These are phyloP conservation scores for Phania funesta DNA, from an alignment of 2,888 invertebrate species.

Conservation along the genomic window DNA sequence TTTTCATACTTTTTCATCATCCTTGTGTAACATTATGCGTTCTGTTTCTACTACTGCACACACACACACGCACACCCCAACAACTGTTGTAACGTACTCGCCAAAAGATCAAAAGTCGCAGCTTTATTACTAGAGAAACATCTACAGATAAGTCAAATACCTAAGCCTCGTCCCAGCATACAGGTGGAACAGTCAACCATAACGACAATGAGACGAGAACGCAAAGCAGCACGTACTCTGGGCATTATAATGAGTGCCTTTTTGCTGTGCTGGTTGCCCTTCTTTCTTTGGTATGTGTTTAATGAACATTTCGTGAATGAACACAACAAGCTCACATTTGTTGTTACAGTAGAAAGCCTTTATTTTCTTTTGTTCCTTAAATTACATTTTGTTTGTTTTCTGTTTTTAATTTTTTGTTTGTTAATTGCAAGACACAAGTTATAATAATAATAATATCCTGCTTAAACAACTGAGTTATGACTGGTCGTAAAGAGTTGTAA, in stretches of 20 bases:
- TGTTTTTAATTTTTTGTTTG: background rate
- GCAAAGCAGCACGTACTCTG: slow-evolving; percentile 95
- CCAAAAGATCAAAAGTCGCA: slow-evolving; percentile 90
- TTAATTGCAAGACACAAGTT: too few relatives aligned
- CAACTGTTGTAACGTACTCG: background rate
- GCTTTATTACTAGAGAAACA: slow-evolving; percentile 92
- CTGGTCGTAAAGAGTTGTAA: too few relatives aligned
- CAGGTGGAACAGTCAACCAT: slow-evolving; percentile 89
- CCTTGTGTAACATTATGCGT: slow-evolving; percentile 13
- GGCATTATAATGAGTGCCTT: slow-evolving; percentile 98
- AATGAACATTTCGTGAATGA: background rate
- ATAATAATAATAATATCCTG: too few relatives aligned
- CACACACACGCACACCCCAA: slow-evolving; percentile 3
- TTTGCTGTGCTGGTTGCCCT: slow-evolving; percentile 96
- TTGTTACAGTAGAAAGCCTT: background rate
- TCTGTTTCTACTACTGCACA: background rate
- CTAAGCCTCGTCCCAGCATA: slow-evolving; percentile 85
- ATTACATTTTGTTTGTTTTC: background rate
- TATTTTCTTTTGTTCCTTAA: background rate
- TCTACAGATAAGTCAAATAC: slow-evolving; percentile 93
- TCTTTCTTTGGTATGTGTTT: slow-evolving; percentile 91
- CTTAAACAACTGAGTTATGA: too few relatives aligned
- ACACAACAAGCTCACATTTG: background rate
- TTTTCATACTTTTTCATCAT: slow-evolving; percentile 46
- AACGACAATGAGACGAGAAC: slow-evolving; percentile 92